phyloP scores from a whole-genome alignment of 2,797 vertebrate species.

The Numenius phaeopus region DNA sequence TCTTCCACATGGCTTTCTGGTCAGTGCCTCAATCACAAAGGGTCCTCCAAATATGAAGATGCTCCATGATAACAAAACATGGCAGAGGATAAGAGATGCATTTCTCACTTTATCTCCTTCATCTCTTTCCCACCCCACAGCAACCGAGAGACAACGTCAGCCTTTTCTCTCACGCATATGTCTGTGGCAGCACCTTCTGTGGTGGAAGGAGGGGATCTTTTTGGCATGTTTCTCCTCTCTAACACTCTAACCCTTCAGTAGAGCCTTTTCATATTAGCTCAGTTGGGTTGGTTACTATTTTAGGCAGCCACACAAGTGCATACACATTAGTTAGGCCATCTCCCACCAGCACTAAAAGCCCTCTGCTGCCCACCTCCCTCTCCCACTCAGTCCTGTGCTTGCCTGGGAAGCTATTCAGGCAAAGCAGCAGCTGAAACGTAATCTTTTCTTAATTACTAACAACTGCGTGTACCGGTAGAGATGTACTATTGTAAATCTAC shows the following conservation, averaged over 20 bases:
- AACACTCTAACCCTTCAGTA: not conserved
- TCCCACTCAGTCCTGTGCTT: constrained; percentile 16
- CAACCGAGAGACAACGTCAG: not conserved
- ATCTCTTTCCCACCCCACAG: not conserved
- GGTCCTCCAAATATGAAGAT: not conserved
- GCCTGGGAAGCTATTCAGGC: not conserved
- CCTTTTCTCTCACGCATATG: not conserved
- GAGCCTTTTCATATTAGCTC: not conserved
- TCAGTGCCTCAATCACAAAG: not conserved
- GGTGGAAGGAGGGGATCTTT: not conserved
- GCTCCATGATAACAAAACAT: not conserved
- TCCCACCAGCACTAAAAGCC: not conserved
- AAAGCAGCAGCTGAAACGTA: constrained; percentile 2
- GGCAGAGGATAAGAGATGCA: not conserved
- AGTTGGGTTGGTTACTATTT: not conserved
- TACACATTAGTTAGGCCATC: not conserved
- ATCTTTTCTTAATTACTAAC: constrained; percentile 41
- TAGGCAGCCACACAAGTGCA: not conserved
- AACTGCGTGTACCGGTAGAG: not conserved
- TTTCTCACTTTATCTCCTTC: not conserved
- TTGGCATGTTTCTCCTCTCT: not conserved
- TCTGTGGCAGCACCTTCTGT: not conserved
- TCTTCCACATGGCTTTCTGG: not conserved
- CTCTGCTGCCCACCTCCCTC: constrained; percentile 5
- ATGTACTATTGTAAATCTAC: not conserved